These are phyloP conservation scores for Gambusia holbrooki DNA, from an alignment of 2,113 vertebrate genomes.

Conservation along the genomic window DNA sequence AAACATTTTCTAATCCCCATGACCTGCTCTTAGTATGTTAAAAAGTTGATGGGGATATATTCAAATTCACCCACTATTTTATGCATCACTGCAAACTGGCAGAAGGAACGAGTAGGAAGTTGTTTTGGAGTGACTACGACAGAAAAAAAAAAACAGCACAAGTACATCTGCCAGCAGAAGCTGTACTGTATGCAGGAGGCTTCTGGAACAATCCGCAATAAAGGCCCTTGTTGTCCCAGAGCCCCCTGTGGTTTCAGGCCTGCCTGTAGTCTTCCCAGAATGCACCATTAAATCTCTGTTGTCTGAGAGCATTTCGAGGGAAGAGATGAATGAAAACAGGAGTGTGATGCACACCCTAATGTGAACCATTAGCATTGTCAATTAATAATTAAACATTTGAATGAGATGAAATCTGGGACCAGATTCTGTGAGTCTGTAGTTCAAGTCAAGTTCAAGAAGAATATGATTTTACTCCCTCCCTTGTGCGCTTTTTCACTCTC, in stretches of 20 bases:
- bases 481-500: background rate
- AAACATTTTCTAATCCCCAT: conserved; percentile 25
- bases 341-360: conserved; percentile 3
- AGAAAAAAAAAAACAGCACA: conserved; percentile 10
- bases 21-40: conserved; percentile 28
- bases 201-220: conserved; percentile 33
- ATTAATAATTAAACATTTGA: conserved; percentile 44
- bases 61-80: conserved; percentile 16
- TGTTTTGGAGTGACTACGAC: background rate
- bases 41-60: conserved; percentile 35
- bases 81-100: conserved; percentile 31
- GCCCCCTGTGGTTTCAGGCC: conserved; percentile 25
- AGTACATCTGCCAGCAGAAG: conserved; percentile 15
- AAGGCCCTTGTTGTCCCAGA: conserved; percentile 7
- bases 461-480: background rate
- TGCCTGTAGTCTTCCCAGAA: conserved; percentile 33
- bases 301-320: conserved; percentile 7
- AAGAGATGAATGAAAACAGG: conserved; percentile 16
- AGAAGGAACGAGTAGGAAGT: conserved; percentile 2
- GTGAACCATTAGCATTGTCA: conserved; percentile 35
- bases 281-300: conserved; percentile 35
- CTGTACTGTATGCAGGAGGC: conserved; percentile 1
- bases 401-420: background rate
- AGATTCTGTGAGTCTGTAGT: background rate
- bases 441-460: background rate